These are phyloP conservation scores for Ashinkailepas kermadecensis DNA, from an alignment of 2,888 invertebrate genomes.

Conservation along the genomic window DNA sequence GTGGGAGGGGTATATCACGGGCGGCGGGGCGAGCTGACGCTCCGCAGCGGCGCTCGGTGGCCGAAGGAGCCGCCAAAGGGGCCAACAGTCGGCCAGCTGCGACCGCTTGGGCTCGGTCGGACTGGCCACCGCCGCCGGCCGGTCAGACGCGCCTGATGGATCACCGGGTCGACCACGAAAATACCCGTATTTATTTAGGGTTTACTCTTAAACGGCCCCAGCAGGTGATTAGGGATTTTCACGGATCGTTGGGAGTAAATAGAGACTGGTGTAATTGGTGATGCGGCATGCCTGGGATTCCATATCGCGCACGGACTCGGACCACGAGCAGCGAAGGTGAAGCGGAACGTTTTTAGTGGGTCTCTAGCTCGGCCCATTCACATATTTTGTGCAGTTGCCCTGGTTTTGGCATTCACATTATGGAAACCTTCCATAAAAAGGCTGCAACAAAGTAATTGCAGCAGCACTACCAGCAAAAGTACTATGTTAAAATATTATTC, in stretches of 20 bases:
- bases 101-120: neutral
- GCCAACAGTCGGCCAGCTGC: neutral
- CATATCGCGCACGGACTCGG: neutral
- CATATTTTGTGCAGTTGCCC: no score
- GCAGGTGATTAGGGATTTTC: conserved; percentile 10
- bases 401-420: no score
- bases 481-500: no score
- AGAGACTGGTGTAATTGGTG: neutral
- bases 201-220: conserved; percentile 3
- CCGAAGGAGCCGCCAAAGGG: no score
- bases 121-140: neutral
- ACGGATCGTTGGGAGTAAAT: conserved; percentile 17
- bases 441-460: no score
- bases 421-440: no score
- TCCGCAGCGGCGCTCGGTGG: neutral
- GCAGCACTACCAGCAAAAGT: no score
- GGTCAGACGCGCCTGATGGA: neutral
- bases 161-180: neutral
- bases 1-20: neutral
- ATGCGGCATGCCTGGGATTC: neutral
- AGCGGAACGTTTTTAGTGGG: no score
- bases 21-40: neutral
- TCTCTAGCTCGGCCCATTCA: no score
- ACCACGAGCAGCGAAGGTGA: no score
- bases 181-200: conserved; percentile 17